Base-by-base conservation (phyloP, 2,797 vertebrate genomes). In the Tenualosa thibaudeaui region DNA sequence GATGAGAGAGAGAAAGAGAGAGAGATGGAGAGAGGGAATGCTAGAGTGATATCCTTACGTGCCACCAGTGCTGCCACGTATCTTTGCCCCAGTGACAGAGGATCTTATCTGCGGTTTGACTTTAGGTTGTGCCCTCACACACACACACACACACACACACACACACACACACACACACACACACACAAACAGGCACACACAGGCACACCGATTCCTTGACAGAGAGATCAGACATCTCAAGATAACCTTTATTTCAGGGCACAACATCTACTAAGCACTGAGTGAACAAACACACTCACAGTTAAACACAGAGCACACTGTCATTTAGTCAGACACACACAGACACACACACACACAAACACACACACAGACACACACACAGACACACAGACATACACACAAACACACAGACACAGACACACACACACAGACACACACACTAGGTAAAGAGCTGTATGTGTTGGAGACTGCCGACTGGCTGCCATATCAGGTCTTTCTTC, bases 41-140 rank as follows among this genome's bases (percentile, higher is more conserved):
- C 37, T 15, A 10, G 31, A 15, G 31, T 75, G 37, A 31, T 40
- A 75, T 40, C 37, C 68, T 15, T 13, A 19, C 15, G 31, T 75
- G 68, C 31, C 68, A 15, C 31, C 68, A 17, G 68, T 1, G 3
- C 13, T 40, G n/a, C 22, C 8, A 19, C 37, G 0, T 86, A 83
- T 50, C 0, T n/a, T 0, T 19, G 37, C 37, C 13, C 19, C 22
- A 17, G 40, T 58, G 54, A 13, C 37, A 53, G 4, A 7, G 9
- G 15, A 78, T 85, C 12, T 82, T 84, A 83, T 85, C 31, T 81
- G 43, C 5, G 8, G 4, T 53, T 56, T 75, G 84, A 81, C 84
- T 83, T 85, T 31, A 49, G 81, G 71, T 24, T 12, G 62, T n/a
- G 24, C 3, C 24, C 62, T 65, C 24, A 26, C 62, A 71, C 24